phyloP scores from a whole-genome alignment of 2,113 vertebrate species.

The Machaerirhynchus nigripectus region DNA sequence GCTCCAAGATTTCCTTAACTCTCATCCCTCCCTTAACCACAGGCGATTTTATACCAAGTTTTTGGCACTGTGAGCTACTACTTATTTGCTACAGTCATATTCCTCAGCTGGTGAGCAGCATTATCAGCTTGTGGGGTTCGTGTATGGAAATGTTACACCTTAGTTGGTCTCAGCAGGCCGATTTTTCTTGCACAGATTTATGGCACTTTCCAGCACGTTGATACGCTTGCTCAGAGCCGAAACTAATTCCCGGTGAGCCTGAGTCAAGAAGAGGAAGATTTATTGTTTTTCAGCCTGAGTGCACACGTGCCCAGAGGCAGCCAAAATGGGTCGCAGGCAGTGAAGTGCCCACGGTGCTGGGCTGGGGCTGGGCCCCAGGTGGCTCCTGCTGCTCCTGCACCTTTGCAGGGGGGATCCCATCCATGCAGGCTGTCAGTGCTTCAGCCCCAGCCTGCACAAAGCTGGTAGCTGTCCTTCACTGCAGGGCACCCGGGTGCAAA shows the following conservation, averaged over 20 bases:
- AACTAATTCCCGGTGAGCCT: neutral
- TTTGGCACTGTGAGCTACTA: neutral
- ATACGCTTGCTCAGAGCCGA: neutral
- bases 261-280: neutral
- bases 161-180: neutral
- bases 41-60: neutral
- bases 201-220: neutral
- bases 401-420: fast-evolving
- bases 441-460: neutral
- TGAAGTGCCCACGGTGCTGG: fast-evolving
- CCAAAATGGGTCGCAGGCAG: neutral
- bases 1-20: neutral
- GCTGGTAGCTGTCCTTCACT: neutral
- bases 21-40: neutral
- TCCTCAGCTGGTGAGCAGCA: neutral
- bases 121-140: neutral
- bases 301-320: neutral
- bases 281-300: neutral
- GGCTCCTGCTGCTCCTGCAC: neutral
- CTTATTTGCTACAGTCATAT: neutral
- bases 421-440: fast-evolving
- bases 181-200: neutral
- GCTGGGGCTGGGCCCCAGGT: neutral
- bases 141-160: neutral
- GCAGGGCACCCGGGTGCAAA: neutral